Percentiles rank a stretch among this genome's conserved stretches.
Evolutionary conservation across 2,888 invertebrate genomes (phyloP).

Genomic region (Neoaliturus tenellus): DNA sequence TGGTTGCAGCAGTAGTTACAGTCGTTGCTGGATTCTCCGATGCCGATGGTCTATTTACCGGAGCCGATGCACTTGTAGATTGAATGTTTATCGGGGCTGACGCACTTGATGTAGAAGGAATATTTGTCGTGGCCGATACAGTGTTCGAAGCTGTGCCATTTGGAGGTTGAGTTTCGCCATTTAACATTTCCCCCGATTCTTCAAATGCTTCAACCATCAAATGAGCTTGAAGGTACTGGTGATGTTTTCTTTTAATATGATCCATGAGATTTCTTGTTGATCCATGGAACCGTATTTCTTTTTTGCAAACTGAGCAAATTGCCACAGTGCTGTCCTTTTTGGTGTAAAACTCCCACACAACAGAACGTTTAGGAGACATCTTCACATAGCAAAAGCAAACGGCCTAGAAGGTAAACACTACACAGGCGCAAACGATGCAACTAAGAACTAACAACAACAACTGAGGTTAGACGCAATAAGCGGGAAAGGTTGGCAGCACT

Average conservation of each 20-base stretch:
- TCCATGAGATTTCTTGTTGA: conserved; percentile 34
- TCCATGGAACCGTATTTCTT: neutral
- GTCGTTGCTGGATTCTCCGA: neutral
- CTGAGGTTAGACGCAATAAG: too few relatives aligned
- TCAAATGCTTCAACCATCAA: neutral
- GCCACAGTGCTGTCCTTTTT: conserved; percentile 10
- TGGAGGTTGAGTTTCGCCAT: neutral
- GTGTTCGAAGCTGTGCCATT: neutral
- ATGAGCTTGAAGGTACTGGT: neutral
- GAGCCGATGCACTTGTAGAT: neutral
- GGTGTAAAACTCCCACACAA: conserved; percentile 11
- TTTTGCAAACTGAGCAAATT: conserved; percentile 19
- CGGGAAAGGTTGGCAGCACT: too few relatives aligned
- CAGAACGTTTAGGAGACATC: conserved; percentile 21
- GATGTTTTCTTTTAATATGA: conserved; percentile 28
- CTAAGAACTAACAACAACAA: too few relatives aligned
- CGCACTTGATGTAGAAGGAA: neutral
- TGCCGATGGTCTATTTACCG: neutral
- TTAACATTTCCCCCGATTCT: too few relatives aligned
- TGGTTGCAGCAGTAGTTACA: neutral
- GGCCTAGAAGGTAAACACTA: too few relatives aligned
- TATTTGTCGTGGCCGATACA: too few relatives aligned
- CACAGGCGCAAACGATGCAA: too few relatives aligned
- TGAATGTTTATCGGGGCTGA: neutral
- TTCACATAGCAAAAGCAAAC: too few relatives aligned